Base-by-base conservation (phyloP, 2,888 invertebrate genomes). In the Parthenolecanium corni region DNA sequence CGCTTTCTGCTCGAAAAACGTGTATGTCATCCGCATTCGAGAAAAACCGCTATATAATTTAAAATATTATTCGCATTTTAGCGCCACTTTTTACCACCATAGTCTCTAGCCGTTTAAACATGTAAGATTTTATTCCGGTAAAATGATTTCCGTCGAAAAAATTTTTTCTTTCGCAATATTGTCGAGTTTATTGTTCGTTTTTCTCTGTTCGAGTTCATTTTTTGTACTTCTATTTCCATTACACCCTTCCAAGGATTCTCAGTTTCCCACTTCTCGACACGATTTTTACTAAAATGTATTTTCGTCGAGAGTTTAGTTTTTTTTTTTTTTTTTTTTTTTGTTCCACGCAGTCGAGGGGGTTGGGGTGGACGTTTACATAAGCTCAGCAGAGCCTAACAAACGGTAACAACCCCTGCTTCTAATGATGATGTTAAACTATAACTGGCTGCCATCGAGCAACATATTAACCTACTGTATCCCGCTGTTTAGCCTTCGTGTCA, bases 361-460 rank as follows among this genome's bases (percentile, higher is more conserved):
- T 9, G 9, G 31, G 9, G 31, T 6, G 31, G 25, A 52, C 52
- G 38, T 31, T 36, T 20, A 36, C 31, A 36, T 36, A 36, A 20
- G 52, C 31, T 52, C 36, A 52, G n/a, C 52, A 31, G 36, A 20
- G 52, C 52, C 52, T 52, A 31, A 52, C 52, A 52, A n/a, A 52
- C 52, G 52, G 52, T 52, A 52, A 52, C 52, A 52, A 52, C 36
- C 36, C 31, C 52, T 14, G n/a, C 52, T 31, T 36, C 52, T 52
- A 52, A 52, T 52, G 52, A 52, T 52, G 52, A 52, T 52, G 52
- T 42, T 42, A 42, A 52, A 52, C 52, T 52, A 52, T 52, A 52
- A 52, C 52, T 52, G 38, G 52, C 52, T 52, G 52, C 52, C 52
- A 52, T 52, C 52, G 23, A 52, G 25, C 52, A 52, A 52, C 52